phyloP scores from a whole-genome alignment of 2,113 vertebrate genomes.

The Mola mola region DNA sequence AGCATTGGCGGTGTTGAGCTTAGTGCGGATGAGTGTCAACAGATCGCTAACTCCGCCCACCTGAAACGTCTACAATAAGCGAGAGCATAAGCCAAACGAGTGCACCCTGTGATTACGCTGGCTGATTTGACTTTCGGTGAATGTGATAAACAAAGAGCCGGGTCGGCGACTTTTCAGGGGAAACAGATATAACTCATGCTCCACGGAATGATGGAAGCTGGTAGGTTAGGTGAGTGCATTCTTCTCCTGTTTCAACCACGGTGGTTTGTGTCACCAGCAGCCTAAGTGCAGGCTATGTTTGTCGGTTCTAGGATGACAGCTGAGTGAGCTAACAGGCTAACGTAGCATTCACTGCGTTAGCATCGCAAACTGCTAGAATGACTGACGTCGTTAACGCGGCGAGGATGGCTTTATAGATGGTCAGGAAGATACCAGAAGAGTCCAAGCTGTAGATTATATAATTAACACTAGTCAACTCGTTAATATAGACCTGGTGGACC shows the following conservation, averaged over 20 bases:
- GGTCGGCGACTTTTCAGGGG: conserved; percentile 59
- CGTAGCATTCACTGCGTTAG: conserved; percentile 57
- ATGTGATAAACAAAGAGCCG: conserved; percentile 80
- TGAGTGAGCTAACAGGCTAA: conserved; percentile 66
- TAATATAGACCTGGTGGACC: not conserved
- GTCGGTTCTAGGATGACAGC: conserved; percentile 47
- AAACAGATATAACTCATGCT: conserved; percentile 32
- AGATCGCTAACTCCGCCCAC: conserved; percentile 57
- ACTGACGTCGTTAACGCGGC: conserved; percentile 1
- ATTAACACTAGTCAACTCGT: no score
- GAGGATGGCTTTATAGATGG: not conserved
- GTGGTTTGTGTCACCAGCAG: not conserved
- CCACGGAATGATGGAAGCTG: conserved; percentile 74
- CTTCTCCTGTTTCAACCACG: not conserved
- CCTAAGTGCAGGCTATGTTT: not conserved
- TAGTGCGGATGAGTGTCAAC: no score
- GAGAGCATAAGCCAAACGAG: conserved; percentile 38
- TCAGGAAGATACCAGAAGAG: not conserved
- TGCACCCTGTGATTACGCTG: conserved; percentile 49
- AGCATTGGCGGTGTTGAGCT: no score
- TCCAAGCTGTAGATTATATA: not conserved
- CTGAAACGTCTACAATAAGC: no score
- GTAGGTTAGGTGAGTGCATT: conserved; percentile 59
- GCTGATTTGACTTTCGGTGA: conserved; percentile 68
- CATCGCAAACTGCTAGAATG: conserved; percentile 25